Base-by-base conservation (phyloP, 2,113 vertebrate genomes). In the Menura novaehollandiae region DNA sequence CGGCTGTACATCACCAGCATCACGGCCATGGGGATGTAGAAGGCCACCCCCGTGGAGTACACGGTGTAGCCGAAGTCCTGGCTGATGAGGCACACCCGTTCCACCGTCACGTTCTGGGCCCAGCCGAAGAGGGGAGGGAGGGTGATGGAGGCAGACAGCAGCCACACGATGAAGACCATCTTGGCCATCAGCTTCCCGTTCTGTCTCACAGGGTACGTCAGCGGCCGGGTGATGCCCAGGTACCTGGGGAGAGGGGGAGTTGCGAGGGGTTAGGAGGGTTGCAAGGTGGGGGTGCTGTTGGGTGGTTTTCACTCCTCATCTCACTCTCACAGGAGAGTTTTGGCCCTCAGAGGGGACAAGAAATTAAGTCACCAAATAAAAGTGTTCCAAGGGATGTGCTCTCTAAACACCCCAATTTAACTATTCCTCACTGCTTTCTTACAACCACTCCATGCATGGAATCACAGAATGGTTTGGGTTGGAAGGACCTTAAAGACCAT, bases 11-110 rank as follows among this genome's bases (percentile, higher is more conserved):
- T 98, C 52, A 98, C 88, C 6, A 98, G 97, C 98, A 98, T 98
- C 92, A 98, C 98, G 0, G 98, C 97, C 94, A 97, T 98, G 72
- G 98, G 98, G 85, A 98, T 98, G 92, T 98, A 98, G 95, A 98
- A 98, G 92, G 98, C 98, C 15, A 98, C 98, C 1, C 97, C 98
- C 0, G 98, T 98, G 62, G 98, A 98, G 96, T 98, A 98, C 7
- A 98, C 95, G 0, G 98, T 98, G 89, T 98, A 98, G 10, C 98
- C 98, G 30, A 98, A 97, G 90, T 98, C 98, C 95, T 98, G 98
- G 96, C 98, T 98, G 93, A 98, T 98, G 59, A 98, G 98, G 27
- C 98, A 98, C 49, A 97, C 95, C 19, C 96, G 80, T 59, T 98
- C 97, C 92, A 97, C 97, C 0, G 97, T 98, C 77, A 98, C 93